Percentiles rank a stretch among this genome's conserved stretches.
Conservation (phyloP, 2,113 vertebrate species). For the Potamarius usumacintae region DNA sequence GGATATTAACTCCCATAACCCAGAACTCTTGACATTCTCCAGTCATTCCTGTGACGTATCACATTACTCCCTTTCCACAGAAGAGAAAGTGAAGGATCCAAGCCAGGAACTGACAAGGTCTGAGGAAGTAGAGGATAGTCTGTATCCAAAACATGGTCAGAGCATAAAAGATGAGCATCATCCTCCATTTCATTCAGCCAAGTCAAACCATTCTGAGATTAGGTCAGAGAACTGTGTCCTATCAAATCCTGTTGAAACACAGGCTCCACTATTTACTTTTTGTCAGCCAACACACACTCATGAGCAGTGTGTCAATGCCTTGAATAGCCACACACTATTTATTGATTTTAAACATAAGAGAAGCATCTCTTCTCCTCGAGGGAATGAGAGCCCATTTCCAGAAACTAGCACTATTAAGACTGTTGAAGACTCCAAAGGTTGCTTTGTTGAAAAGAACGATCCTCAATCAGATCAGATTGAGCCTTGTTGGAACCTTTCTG, state of each 20-base stretch:
- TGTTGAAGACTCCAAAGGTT: background rate
- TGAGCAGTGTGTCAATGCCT: background rate
- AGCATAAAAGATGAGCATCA: constrained; percentile 7
- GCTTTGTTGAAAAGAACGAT: constrained; percentile 35
- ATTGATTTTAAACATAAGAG: constrained; percentile 17
- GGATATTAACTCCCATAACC: constrained; percentile 35
- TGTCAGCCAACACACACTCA: background rate
- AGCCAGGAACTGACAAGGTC: constrained; percentile 9
- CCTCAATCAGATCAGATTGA: constrained; percentile 24
- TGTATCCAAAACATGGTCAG: constrained; percentile 37
- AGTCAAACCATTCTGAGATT: background rate
- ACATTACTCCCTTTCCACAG: background rate
- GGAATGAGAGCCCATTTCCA: constrained; percentile 4
- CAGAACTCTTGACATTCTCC: constrained; percentile 31
- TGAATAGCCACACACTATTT: constrained; percentile 2
- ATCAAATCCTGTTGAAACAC: constrained; percentile 20
- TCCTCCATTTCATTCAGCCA: background rate
- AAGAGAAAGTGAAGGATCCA: constrained; percentile 13
- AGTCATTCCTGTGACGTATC: constrained; percentile 26
- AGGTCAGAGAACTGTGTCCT: background rate
- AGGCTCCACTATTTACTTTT: constrained; percentile 26
- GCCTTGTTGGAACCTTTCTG: constrained; percentile 1
- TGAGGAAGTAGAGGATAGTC: constrained; percentile 7
- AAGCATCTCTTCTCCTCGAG: constrained; percentile 18
- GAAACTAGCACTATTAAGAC: constrained; percentile 33